Base-by-base conservation (phyloP, 2,113 vertebrate genomes). In the Eretmochelys imbricata region DNA sequence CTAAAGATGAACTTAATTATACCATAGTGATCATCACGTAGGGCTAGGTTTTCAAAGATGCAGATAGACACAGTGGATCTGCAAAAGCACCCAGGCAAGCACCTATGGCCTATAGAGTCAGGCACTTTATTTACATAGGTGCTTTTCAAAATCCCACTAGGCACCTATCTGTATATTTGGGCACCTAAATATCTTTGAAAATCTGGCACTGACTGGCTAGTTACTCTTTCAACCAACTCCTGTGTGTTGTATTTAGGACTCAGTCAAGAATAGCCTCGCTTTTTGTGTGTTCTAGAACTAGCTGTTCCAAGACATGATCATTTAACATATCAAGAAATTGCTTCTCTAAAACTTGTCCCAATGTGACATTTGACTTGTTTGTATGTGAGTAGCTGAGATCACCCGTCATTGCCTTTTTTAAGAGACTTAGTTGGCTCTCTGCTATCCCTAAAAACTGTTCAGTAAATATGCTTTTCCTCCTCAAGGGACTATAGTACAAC, bases 361-460 rank as follows among this genome's bases (percentile, higher is more conserved):
- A 82, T 14, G 19, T 84, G 54, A 75, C 50, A 85, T 84, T 69
- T 51, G 38, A 93, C 76, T 2, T 84, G 94, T 88, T 89, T 92
- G 12, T 80, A 49, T 29, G 83, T 75, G 80, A 90, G 53, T 27
- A 78, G 38, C 25, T 78, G 75, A 93, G 92, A 94, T 84, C n/a
- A 48, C 5, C 27, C 65, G 13, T 85, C 91, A 95, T 82, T 94
- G 72, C 53, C 0, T 9, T 95, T 59, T 95, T 94, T 82, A 87
- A 42, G 89, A 93, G 53, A 94, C 27, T 57, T 91, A 88, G 31
- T 80, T 91, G 6, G 62, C 88, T 88, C 89, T 96, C 89, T 93
- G 90, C n/a, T 85, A 91, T 94, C 92, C 72, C 79, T 85, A 83
- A 78, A 95, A 31, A 85, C 62, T 65, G 84, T 80, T 86, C 35